Conservation (phyloP, 2,888 invertebrate species). For the Polydrusus tereticollis region DNA sequence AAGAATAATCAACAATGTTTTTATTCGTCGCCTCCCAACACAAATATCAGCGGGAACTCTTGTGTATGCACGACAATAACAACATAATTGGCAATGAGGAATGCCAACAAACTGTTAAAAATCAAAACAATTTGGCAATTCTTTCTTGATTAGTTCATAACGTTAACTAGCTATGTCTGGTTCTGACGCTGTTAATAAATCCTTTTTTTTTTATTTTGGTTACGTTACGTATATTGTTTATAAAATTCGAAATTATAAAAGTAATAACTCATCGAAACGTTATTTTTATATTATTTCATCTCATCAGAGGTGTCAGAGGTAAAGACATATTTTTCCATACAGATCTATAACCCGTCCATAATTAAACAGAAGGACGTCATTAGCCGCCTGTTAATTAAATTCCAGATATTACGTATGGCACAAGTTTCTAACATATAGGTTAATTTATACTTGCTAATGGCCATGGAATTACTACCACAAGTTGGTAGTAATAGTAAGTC, state of each 20-base stretch:
- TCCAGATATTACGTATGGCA: too few species aligned
- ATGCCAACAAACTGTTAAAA: background rate
- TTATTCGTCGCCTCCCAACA: too few species aligned
- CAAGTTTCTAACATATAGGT: too few species aligned
- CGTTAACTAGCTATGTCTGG: background rate
- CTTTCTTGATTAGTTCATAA: background rate
- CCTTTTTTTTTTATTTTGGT: background rate
- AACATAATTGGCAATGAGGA: too few species aligned
- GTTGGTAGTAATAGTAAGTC: too few species aligned
- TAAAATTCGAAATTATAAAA: background rate
- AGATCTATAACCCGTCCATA: background rate
- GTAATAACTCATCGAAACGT: background rate
- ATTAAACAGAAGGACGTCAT: background rate
- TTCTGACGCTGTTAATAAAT: background rate
- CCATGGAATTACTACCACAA: too few species aligned
- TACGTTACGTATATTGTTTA: background rate
- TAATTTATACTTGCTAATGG: too few species aligned
- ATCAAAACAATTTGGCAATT: background rate
- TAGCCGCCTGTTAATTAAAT: too few species aligned
- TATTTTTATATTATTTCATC: background rate
- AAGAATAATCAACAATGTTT: too few species aligned
- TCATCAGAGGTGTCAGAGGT: background rate
- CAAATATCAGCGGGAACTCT: too few species aligned
- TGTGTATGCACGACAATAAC: too few species aligned
- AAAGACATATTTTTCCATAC: background rate